phyloP scores from a whole-genome alignment of 2,113 vertebrate species.

The Vidua macroura region DNA sequence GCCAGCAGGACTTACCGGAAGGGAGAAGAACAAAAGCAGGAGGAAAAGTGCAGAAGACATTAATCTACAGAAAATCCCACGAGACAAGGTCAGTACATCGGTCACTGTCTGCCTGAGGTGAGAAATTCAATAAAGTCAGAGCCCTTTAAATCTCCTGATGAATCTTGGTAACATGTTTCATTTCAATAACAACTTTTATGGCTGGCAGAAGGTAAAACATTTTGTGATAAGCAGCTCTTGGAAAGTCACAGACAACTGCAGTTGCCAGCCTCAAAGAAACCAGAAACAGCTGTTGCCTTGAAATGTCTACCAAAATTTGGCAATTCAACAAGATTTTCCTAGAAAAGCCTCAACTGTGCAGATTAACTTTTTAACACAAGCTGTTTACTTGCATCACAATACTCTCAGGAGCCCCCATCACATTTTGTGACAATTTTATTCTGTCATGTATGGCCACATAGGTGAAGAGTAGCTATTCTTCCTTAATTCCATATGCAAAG shows the following conservation, averaged over 20 bases:
- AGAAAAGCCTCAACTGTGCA: background rate
- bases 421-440: background rate
- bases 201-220: background rate
- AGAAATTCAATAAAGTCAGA: slow-evolving; percentile 38
- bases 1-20: background rate
- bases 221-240: background rate
- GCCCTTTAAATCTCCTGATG: background rate
- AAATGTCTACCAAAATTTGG: background rate
- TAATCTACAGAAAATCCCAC: slow-evolving; percentile 20
- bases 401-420: background rate
- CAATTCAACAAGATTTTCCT: background rate
- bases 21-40: background rate
- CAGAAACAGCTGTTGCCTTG: background rate
- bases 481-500: background rate
- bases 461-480: background rate
- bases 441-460: fast-evolving
- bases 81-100: background rate
- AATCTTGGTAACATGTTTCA: slow-evolving; percentile 21
- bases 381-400: background rate
- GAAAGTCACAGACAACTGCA: background rate
- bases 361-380: background rate
- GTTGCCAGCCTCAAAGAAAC: background rate
- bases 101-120: slow-evolving; percentile 16
- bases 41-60: slow-evolving; percentile 16
- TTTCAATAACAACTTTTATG: slow-evolving; percentile 1